Evolutionary conservation across 2,113 vertebrate species (phyloP).

Genomic region (Pachyramphus minor): DNA sequence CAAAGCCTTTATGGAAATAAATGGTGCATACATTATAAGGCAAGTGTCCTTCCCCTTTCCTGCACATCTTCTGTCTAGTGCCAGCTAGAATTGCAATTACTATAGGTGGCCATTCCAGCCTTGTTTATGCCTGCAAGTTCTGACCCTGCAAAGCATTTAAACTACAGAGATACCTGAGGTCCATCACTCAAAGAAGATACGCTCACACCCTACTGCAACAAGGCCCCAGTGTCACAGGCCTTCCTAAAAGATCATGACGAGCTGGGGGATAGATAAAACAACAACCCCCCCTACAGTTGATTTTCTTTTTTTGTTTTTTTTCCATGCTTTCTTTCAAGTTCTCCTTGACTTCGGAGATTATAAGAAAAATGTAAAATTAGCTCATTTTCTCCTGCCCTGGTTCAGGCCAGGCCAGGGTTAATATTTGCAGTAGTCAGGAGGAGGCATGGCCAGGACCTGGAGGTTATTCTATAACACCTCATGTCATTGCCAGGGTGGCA

Average conservation of each 20-base stretch:
- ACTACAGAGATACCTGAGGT: background rate
- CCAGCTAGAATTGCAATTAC: background rate
- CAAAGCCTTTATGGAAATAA: constrained; percentile 39
- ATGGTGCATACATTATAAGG: background rate
- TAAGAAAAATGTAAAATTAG: background rate
- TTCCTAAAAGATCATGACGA: background rate
- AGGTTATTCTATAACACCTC: background rate
- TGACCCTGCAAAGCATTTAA: background rate
- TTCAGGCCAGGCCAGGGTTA: background rate
- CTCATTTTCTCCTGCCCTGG: background rate
- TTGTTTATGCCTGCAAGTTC: background rate
- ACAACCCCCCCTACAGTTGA: fast-evolving
- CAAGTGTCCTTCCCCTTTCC: background rate
- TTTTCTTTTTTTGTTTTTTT: background rate
- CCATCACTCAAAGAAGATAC: background rate
- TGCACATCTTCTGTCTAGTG: background rate
- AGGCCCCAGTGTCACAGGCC: fast-evolving
- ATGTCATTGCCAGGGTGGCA: background rate
- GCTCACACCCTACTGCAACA: background rate
- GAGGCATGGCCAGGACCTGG: background rate
- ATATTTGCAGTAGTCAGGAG: background rate
- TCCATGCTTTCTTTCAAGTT: background rate
- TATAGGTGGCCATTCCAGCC: background rate
- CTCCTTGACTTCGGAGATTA: background rate
- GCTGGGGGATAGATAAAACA: background rate